phyloP scores from a whole-genome alignment of 2,113 vertebrate species.

The Clarias macrocephalus region DNA sequence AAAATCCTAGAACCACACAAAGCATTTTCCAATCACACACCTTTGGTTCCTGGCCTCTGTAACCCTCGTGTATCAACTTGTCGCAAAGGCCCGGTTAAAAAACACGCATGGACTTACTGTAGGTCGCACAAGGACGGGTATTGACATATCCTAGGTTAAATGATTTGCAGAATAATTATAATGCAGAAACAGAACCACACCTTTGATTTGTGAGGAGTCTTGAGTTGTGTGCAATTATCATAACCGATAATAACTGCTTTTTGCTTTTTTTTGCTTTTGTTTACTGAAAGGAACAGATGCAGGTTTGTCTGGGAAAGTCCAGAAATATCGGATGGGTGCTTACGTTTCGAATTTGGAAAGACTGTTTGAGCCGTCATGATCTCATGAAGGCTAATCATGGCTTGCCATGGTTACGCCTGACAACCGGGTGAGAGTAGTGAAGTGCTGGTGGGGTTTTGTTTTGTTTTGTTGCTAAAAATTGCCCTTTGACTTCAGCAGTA shows the following conservation, averaged over 20 bases:
- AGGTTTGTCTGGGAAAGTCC: neutral
- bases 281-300: neutral
- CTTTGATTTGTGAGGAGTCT: neutral
- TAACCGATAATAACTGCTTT: neutral
- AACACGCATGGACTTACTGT: neutral
- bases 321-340: neutral
- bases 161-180: neutral
- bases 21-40: neutral
- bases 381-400: conserved; percentile 17
- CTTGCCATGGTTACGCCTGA: neutral
- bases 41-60: neutral
- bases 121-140: neutral
- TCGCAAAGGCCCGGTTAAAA: neutral
- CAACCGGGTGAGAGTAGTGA: conserved; percentile 1
- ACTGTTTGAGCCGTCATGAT: neutral
- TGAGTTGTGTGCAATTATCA: neutral
- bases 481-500: neutral
- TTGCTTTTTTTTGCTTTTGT: neutral
- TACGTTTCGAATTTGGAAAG: neutral
- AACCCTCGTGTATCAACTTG: neutral
- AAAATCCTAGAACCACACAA: neutral
- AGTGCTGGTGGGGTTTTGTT: neutral
- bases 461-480: conserved; percentile 1
- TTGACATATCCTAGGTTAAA: neutral
- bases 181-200: neutral